Evolutionary conservation across 2,113 vertebrate species (phyloP), one percentile per base, ranked within the genome.

Genomic region (Isichthys henryi): DNA sequence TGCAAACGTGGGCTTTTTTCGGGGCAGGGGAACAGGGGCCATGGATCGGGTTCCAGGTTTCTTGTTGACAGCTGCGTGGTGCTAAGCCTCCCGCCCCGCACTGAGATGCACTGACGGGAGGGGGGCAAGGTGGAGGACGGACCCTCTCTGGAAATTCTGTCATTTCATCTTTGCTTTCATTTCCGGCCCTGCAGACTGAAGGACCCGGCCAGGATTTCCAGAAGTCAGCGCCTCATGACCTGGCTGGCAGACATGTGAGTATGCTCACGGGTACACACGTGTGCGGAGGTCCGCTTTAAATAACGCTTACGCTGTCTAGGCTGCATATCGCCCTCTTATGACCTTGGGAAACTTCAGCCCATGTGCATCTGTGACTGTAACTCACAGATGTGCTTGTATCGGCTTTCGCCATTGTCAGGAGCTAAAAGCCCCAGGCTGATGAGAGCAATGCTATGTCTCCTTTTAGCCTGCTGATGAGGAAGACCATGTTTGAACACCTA

Each of bases 211-310:
- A 96, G 94, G 88, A 95, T 98, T 93, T 96, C 96, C 19, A 95
- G 92, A 93, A 95, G 96, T 91, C 97, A 97, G 90, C 96, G 96
- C 83, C 93, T 99, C 90, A 83, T 97, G 82, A 92, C 96, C 93
- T 98, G 98, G 98, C 93, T 99, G 87, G 97, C 97, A 92, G 98
- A 99, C 92, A 92, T 87, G 98, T 99, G 95, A 96, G 97, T 94
- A 43, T n/a, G 11, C 31, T 43, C 6, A 45, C 43, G 43, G 46
- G 45, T 49, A 49, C 45, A 48, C 82, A n/a, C 45, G 13, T n/a
- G n/a, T 48, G 35, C 19, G 21, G n/a, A 85, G 31, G 86, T 39
- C 49, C n/a, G 52, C 87, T 66, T 88, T 50, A 58, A n/a, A 66
- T 66, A 88, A 43, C 35, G 9, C 87, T 88, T 23, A 88, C 56